Percentiles rank a stretch among this genome's conserved stretches.
Evolutionary conservation across 1,140 invertebrate species (phyloP).

Genomic region (Brachystomella parvula): DNA sequence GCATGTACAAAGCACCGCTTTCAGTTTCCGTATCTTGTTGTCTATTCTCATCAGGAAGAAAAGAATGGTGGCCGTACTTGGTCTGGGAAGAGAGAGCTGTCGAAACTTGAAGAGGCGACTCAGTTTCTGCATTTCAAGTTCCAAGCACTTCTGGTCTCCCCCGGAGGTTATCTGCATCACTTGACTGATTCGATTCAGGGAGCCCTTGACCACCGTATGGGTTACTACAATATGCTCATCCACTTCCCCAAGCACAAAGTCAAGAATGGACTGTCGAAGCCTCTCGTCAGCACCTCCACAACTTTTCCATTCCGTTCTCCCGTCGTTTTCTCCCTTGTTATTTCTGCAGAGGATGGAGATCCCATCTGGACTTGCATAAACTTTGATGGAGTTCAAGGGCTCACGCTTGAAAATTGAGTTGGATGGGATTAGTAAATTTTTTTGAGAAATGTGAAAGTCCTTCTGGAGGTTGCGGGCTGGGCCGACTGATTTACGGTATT

Average conservation of each 20-base stretch:
- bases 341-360: neutral
- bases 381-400: neutral
- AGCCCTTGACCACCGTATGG: neutral
- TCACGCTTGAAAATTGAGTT: neutral
- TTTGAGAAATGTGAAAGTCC: neutral
- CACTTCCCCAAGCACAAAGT: neutral
- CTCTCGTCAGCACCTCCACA: neutral
- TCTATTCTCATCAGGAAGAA: neutral
- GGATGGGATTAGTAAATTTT: neutral
- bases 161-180: neutral
- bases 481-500: neutral
- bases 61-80: neutral
- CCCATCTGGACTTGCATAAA: neutral
- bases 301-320: neutral
- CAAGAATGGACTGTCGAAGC: neutral
- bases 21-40: neutral
- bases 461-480: neutral
- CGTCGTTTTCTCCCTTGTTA: neutral
- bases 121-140: neutral
- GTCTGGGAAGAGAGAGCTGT: neutral
- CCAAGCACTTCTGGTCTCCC: neutral
- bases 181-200: neutral
- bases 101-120: neutral
- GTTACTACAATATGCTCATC: neutral
- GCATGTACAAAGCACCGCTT: neutral